Conservation (phyloP, 2,113 vertebrate genomes). For the Mormyrus iriodes region DNA sequence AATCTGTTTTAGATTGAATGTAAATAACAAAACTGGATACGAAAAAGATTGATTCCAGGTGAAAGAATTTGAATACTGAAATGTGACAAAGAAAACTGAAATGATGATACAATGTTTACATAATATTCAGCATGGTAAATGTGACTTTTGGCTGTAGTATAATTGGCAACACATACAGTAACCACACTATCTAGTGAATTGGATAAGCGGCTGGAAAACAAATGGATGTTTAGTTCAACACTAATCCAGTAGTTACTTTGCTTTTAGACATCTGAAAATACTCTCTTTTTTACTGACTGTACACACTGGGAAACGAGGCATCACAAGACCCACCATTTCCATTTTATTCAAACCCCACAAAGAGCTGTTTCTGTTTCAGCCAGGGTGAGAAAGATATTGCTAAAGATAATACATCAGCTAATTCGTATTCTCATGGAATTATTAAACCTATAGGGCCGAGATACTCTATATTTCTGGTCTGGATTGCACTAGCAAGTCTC, state of each 20-base stretch:
- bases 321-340: background rate
- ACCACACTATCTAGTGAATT: background rate
- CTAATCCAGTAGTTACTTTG: background rate
- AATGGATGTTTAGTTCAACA: background rate
- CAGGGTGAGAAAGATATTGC: background rate
- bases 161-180: background rate
- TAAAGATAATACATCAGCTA: background rate
- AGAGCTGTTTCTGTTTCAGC: background rate
- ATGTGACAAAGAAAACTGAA: background rate
- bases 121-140: background rate
- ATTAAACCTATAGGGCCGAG: background rate
- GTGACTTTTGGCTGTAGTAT: background rate
- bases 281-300: background rate
- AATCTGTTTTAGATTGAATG: background rate
- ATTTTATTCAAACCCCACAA: background rate
- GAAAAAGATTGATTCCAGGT: background rate
- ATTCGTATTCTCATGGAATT: background rate
- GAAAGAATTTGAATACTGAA: background rate
- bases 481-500: background rate
- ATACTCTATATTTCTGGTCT: background rate
- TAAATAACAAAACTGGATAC: background rate
- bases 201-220: background rate
- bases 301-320: background rate
- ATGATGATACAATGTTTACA: background rate
- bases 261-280: background rate